Conservation (phyloP, 2,888 invertebrate genomes). For the Pachliopta kotzebuea region DNA sequence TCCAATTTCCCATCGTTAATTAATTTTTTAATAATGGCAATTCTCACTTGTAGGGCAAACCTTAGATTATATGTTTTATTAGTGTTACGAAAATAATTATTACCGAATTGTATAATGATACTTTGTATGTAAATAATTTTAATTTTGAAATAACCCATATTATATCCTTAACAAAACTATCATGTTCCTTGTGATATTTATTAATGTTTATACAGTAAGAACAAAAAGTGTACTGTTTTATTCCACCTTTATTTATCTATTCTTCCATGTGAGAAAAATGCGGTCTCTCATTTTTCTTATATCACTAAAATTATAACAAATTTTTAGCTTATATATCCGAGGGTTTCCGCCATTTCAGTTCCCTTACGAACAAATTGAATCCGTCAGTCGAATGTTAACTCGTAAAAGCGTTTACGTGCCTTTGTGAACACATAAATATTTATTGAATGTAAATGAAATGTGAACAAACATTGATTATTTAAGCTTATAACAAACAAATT, state of each 20-base stretch:
- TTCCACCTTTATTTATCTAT: neutral
- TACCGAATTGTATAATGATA: too few species aligned
- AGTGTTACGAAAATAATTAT: too few species aligned
- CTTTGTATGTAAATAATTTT: too few species aligned
- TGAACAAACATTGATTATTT: constrained; percentile 11
- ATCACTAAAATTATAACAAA: neutral
- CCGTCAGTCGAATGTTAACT: constrained; percentile 21
- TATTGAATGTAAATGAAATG: constrained; percentile 15
- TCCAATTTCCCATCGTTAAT: too few species aligned
- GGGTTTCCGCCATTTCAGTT: constrained; percentile 2
- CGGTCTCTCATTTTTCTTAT: neutral
- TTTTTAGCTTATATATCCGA: neutral
- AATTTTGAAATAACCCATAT: too few species aligned
- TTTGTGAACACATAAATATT: constrained; percentile 22
- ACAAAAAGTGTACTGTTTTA: too few species aligned
- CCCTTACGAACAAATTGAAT: constrained; percentile 17
- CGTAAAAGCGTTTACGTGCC: constrained; percentile 17
- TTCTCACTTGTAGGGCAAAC: neutral
- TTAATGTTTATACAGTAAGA: too few species aligned
- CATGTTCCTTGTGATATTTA: too few species aligned
- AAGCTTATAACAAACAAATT: neutral
- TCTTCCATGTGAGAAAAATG: neutral
- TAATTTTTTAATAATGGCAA: neutral
- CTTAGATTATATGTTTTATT: too few species aligned
- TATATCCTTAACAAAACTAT: too few species aligned